Conservation (phyloP, 2,113 vertebrate species). For the Thermophis baileyi region DNA sequence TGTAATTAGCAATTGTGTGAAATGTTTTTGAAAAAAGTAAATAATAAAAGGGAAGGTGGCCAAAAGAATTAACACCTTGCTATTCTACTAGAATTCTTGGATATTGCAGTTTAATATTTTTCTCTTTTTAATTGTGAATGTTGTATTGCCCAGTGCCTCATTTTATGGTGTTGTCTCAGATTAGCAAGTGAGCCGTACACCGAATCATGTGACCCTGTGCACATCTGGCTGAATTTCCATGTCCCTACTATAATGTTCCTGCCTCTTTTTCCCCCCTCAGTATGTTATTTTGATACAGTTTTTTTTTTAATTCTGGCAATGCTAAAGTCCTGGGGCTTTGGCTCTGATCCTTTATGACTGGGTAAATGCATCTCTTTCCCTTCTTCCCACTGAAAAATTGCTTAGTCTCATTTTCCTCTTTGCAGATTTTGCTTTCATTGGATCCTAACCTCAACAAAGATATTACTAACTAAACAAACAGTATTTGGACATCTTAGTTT, state of each 20-base stretch:
- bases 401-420: conserved; percentile 10
- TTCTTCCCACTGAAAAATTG: background rate
- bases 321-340: background rate
- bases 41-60: background rate
- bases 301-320: background rate
- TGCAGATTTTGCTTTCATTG: conserved; percentile 15
- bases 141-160: background rate
- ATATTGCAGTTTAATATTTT: background rate
- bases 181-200: background rate
- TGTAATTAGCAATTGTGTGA: background rate
- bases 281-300: background rate
- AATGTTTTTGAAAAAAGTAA: background rate
- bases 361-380: background rate
- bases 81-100: background rate
- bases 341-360: background rate
- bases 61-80: background rate
- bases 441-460: conserved; percentile 34
- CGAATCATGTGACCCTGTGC: background rate
- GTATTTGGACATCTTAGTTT: conserved; percentile 29
- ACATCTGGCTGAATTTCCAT: background rate
- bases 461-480: conserved; percentile 25
- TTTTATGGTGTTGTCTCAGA: background rate
- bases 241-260: background rate
- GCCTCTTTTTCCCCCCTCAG: background rate
- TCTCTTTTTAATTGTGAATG: background rate